Conservation (phyloP, 2,113 vertebrate species). For the Osmerus eperlanus region DNA sequence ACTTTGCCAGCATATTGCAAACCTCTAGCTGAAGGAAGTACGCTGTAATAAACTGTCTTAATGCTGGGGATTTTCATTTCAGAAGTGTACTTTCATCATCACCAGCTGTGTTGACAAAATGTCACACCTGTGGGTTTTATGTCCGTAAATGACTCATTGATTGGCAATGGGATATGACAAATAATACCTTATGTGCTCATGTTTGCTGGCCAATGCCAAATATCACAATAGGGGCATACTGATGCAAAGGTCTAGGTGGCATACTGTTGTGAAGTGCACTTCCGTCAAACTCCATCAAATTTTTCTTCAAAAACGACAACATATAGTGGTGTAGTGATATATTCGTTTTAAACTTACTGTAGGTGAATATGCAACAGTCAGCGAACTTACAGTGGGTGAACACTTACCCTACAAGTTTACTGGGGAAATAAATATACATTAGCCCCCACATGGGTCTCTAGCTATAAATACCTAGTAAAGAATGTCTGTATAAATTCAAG, state of each 20-base stretch:
- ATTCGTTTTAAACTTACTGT: too few species aligned
- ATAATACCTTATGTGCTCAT: conserved; percentile 14
- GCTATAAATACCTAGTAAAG: not conserved
- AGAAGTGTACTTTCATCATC: too few species aligned
- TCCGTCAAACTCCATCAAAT: too few species aligned
- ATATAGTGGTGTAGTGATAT: not conserved
- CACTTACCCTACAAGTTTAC: not conserved
- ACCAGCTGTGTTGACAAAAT: not conserved
- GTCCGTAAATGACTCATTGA: not conserved
- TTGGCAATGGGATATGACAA: conserved; percentile 1
- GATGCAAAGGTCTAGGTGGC: not conserved
- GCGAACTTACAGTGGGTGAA: not conserved
- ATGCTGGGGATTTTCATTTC: too few species aligned
- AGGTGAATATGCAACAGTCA: too few species aligned
- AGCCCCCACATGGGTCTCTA: not conserved
- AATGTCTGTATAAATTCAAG: not conserved
- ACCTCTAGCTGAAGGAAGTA: too few species aligned
- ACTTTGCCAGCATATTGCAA: too few species aligned
- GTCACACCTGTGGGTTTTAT: not conserved
- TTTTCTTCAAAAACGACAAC: too few species aligned
- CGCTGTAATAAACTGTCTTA: too few species aligned
- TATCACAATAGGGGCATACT: not conserved
- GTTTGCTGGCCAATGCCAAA: not conserved
- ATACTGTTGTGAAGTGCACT: not conserved
- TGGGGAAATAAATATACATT: not conserved